Evolutionary conservation across 2,888 invertebrate species (phyloP), one percentile per base, ranked within the genome.

Genomic region (Caenorhabditis doughertyi): DNA sequence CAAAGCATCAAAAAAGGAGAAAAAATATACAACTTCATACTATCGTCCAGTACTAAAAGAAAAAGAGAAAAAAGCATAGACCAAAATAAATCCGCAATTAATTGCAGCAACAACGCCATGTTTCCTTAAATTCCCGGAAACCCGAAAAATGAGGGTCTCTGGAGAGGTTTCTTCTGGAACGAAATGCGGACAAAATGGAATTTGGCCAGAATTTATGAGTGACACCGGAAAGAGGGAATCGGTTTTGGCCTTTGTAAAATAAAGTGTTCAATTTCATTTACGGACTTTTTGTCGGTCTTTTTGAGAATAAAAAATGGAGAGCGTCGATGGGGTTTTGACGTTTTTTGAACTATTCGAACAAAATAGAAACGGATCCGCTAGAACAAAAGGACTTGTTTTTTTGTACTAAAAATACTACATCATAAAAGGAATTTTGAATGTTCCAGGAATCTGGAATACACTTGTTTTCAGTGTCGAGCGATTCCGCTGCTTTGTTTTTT

Each of bases 201-300:
- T 65, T 65, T 39, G 32, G 62, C 42, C 62, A 32, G 35, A 73
- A 73, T 73, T 73, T 73, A 73, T 73, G 73, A 73, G 64, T 73
- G 73, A n/a, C 29, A 42, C 27, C 44, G 62, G 53, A 60, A 49
- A 42, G 72, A 60, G 47, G 51, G 47, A 60, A 72, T 60, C 73
- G 62, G 25, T 73, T 73, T 73, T 25, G 42, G 42, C 42, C 55
- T 42, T 67, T 53, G 35, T 5, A 53, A 27, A 53, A 29, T 18
- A 60, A 62, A 42, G 60, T 72, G 73, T 64, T 73, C 73, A 73
- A 73, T 73, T 73, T 73, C 51, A 62, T 72, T 60, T 72, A 49
- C 32, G 32, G 72, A 35, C 64, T 3, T 49, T 64, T 32, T 49
- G 64, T 64, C 64, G 64, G 64, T 42, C 39, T 3, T 64, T 64